Evolutionary conservation across 2,888 invertebrate genomes (phyloP).

Genomic region (Drosophila quinaria): DNA sequence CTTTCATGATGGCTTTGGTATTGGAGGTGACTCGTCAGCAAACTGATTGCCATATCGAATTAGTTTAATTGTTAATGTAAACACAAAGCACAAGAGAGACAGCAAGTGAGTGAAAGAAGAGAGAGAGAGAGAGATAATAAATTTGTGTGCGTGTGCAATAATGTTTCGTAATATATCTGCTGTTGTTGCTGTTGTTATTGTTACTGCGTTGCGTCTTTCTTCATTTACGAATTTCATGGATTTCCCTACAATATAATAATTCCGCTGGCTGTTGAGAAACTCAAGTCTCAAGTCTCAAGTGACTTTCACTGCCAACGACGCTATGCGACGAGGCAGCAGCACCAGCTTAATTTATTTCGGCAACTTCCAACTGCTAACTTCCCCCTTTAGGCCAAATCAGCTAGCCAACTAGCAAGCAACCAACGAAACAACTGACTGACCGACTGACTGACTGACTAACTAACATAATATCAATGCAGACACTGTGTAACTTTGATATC

Average conservation of each 20-base stretch:
- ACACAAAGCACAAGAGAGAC: slow-evolving; percentile 17
- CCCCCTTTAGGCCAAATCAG: slow-evolving; percentile 12
- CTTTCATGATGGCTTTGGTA: slow-evolving; percentile 35
- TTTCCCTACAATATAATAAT: slow-evolving; percentile 81
- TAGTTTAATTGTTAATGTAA: slow-evolving; percentile 77
- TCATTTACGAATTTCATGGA: slow-evolving; percentile 80
- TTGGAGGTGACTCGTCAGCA: slow-evolving; percentile 50
- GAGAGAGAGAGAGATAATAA: slow-evolving; percentile 8
- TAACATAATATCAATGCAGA: slow-evolving; percentile 3
- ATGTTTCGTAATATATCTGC: slow-evolving; percentile 68
- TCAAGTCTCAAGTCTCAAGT: slow-evolving; percentile 54
- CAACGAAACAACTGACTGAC: slow-evolving; percentile 35
- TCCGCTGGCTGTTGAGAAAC: slow-evolving; percentile 71
- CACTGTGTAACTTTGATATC: background rate
- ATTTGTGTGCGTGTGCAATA: slow-evolving; percentile 43
- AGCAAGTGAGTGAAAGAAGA: background rate
- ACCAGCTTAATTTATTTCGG: slow-evolving; percentile 56
- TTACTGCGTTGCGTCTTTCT: slow-evolving; percentile 66
- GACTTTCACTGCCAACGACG: slow-evolving; percentile 63
- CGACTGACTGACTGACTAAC: slow-evolving; percentile 11
- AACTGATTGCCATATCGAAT: slow-evolving; percentile 74
- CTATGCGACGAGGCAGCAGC: slow-evolving; percentile 18
- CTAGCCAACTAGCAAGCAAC: slow-evolving; percentile 5
- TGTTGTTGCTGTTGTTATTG: slow-evolving; percentile 4
- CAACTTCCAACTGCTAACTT: slow-evolving; percentile 41